Percentiles rank a stretch among this genome's conserved stretches.
Conservation (phyloP, 2,797 vertebrate genomes). For the Sebastes vulpes region DNA sequence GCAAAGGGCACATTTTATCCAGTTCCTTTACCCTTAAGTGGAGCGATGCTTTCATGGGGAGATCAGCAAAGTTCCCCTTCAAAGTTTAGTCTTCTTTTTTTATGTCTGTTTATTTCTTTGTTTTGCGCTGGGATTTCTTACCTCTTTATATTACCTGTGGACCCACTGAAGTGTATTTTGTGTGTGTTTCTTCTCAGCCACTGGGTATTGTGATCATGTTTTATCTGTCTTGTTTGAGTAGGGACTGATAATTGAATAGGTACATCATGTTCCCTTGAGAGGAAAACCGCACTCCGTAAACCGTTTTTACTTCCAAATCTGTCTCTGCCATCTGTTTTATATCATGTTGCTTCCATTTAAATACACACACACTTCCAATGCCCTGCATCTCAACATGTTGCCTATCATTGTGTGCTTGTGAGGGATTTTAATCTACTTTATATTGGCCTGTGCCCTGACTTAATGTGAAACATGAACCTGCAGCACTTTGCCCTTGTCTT, state of each 20-base stretch:
- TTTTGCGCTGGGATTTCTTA: conserved; percentile 34
- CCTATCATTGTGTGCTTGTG: not conserved
- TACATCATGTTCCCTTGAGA: conserved; percentile 19
- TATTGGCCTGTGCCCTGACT: not conserved
- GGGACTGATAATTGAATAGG: conserved; percentile 34
- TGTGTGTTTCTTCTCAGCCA: conserved; percentile 9
- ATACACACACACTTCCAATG: not conserved
- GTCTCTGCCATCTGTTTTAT: conserved; percentile 14
- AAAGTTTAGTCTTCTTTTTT: conserved; percentile 25
- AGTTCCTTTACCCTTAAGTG: conserved; percentile 29
- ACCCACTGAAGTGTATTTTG: conserved; percentile 25
- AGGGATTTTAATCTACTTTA: not conserved
- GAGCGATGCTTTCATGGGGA: conserved; percentile 24
- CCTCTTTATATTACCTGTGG: conserved; percentile 25
- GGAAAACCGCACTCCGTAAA: not conserved
- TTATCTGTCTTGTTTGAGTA: conserved; percentile 21
- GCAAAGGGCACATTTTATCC: conserved; percentile 31
- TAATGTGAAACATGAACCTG: not conserved
- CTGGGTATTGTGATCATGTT: conserved; percentile 23
- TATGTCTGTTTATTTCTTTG: conserved; percentile 34
- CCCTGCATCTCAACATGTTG: not conserved
- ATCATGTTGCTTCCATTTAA: not conserved
- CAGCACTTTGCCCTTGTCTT: not conserved
- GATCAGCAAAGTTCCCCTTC: conserved; percentile 35
- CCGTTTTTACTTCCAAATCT: conserved; percentile 10